phyloP scores from a whole-genome alignment of 2,888 invertebrate species.

The Cryptocephalus primarius region DNA sequence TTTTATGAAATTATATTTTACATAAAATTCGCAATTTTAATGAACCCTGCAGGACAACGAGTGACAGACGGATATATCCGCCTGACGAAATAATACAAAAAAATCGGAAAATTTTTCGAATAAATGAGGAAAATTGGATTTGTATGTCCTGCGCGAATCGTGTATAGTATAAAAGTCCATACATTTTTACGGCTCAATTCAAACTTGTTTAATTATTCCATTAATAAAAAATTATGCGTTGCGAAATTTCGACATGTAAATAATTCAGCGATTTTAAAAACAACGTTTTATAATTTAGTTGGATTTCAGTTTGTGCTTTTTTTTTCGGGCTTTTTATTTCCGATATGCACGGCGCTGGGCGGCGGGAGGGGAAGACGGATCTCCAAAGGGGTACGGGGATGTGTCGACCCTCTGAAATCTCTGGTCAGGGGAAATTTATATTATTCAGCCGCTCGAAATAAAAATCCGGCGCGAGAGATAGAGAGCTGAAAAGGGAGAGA shows the following conservation, averaged over 20 bases:
- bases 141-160: neutral
- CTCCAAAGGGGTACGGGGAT: no score
- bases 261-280: constrained; percentile 3
- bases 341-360: no score
- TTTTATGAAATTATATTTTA: no score
- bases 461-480: no score
- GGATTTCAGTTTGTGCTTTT: neutral
- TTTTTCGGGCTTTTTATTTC: neutral
- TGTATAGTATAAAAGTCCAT: constrained; percentile 10
- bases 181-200: constrained; percentile 16
- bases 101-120: neutral
- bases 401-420: no score
- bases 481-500: no score
- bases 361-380: no score
- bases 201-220: constrained; percentile 19
- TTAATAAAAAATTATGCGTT: constrained; percentile 17
- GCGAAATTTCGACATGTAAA: constrained; percentile 1
- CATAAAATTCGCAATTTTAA: no score
- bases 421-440: no score
- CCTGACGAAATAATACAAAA: neutral
- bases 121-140: neutral
- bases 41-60: no score
- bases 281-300: neutral
- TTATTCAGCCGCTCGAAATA: no score
- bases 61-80: no score